Conservation (phyloP, 2,888 invertebrate genomes). For the Chrysolina oricalcia region DNA sequence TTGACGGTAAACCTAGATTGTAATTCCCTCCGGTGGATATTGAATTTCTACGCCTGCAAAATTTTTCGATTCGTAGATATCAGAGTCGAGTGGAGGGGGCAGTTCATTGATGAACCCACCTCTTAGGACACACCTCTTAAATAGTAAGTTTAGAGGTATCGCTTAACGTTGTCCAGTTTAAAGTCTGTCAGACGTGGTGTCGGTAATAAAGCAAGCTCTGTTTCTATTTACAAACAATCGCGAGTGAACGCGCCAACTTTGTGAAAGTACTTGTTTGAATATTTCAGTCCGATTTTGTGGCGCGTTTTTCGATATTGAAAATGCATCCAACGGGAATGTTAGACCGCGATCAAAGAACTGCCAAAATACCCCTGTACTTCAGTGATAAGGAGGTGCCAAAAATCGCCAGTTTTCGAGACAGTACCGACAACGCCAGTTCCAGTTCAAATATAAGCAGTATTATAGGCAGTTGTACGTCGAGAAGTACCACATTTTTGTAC, state of each 20-base stretch:
- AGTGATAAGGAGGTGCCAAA: constrained; percentile 52
- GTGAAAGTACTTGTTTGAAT: constrained; percentile 31
- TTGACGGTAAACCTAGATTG: constrained; percentile 21
- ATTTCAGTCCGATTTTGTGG: constrained; percentile 14
- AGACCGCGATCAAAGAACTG: constrained; percentile 68
- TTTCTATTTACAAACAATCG: constrained; percentile 51
- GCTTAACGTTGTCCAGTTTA: constrained; percentile 52
- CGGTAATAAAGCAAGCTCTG: constrained; percentile 49
- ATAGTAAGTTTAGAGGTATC: constrained; percentile 54
- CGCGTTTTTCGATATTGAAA: not conserved
- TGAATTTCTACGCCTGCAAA: constrained; percentile 31
- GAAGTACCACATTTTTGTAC: constrained; percentile 52
- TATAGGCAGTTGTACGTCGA: constrained; percentile 36
- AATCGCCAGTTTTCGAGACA: constrained; percentile 32
- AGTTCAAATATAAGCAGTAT: constrained; percentile 45
- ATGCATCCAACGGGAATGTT: constrained; percentile 65
- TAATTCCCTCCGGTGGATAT: constrained; percentile 16
- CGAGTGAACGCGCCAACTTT: constrained; percentile 41
- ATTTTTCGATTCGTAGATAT: constrained; percentile 25
- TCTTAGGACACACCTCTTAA: constrained; percentile 56
- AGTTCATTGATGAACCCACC: constrained; percentile 55
- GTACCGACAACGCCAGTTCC: constrained; percentile 17
- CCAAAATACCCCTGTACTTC: constrained; percentile 56
- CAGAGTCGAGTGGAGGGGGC: constrained; percentile 35
- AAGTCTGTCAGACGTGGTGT: constrained; percentile 53